Conservation (phyloP, 2,888 invertebrate genomes). For the Nomada fabriciana region DNA sequence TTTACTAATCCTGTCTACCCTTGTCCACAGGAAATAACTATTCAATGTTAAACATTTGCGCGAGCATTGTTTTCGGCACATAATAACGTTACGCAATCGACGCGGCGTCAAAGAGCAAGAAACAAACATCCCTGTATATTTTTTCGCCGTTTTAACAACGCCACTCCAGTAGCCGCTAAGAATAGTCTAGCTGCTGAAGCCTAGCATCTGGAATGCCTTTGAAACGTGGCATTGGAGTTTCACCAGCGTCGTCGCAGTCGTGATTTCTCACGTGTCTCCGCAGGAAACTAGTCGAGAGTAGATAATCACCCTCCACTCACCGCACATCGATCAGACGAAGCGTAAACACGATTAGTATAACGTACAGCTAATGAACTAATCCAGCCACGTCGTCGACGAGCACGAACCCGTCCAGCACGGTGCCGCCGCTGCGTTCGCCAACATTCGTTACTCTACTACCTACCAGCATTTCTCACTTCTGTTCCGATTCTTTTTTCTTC, state of each 20-base stretch:
- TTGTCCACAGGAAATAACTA: too few species aligned
- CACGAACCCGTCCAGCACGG: slow-evolving; percentile 70
- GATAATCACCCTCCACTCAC: slow-evolving; percentile 66
- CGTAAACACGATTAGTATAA: slow-evolving; percentile 80
- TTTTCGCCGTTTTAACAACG: too few species aligned
- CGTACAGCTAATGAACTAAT: slow-evolving; percentile 78
- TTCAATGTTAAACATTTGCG: too few species aligned
- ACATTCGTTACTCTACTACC: slow-evolving; percentile 40
- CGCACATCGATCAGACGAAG: slow-evolving; percentile 72
- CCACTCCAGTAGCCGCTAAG: neutral
- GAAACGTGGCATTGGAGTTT: slow-evolving; percentile 23
- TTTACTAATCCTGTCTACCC: too few species aligned
- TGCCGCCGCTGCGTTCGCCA: slow-evolving; percentile 31
- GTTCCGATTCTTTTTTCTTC: slow-evolving; percentile 22
- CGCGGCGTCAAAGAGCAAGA: neutral
- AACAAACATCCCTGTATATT: neutral
- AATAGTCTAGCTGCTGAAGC: neutral
- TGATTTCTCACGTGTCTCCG: slow-evolving; percentile 69
- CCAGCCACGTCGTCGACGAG: slow-evolving; percentile 70
- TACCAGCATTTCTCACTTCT: slow-evolving; percentile 7
- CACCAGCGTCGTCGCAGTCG: slow-evolving; percentile 28
- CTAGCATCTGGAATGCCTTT: neutral
- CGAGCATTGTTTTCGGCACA: too few species aligned
- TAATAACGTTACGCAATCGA: too few species aligned
- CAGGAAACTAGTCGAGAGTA: slow-evolving; percentile 58